Percentiles rank a stretch among this genome's conserved stretches.
Evolutionary conservation across 2,888 invertebrate genomes (phyloP).

Genomic region (Stenichneumon culpator): DNA sequence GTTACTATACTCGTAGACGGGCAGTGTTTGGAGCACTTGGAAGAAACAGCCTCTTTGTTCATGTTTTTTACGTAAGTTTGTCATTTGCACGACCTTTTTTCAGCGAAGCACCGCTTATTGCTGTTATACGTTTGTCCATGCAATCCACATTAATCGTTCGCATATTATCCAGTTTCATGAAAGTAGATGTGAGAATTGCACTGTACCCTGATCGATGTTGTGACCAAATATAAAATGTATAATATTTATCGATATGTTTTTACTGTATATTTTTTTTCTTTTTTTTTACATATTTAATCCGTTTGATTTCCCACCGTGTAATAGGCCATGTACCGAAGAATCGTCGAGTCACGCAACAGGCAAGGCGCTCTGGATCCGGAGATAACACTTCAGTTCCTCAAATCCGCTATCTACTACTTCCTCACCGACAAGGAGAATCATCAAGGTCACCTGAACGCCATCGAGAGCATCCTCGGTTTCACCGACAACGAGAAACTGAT

Average conservation of each 20-base stretch:
- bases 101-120: constrained; percentile 68
- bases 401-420: constrained; percentile 97
- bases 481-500: constrained; percentile 92
- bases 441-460: constrained; percentile 94
- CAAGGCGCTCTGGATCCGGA: constrained; percentile 94
- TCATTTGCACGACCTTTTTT: constrained; percentile 74
- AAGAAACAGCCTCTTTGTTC: constrained; percentile 83
- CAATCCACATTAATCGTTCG: neutral
- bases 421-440: constrained; percentile 95
- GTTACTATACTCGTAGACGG: constrained; percentile 71
- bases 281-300: neutral
- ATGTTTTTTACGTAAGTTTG: constrained; percentile 71
- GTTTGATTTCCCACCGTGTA: constrained; percentile 73
- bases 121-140: constrained; percentile 47
- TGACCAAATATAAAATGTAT: neutral
- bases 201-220: constrained; percentile 32
- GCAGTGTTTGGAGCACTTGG: constrained; percentile 75
- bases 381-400: constrained; percentile 95
- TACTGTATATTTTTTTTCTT: neutral
- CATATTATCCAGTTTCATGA: neutral
- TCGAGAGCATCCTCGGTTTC: constrained; percentile 96
- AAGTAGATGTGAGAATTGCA: constrained; percentile 29
- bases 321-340: constrained; percentile 94
- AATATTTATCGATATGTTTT: neutral
- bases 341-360: constrained; percentile 91